These are phyloP conservation scores for Dunckerocampus dactyliophorus DNA, from an alignment of 2,113 vertebrate species.

Conservation along the genomic window DNA sequence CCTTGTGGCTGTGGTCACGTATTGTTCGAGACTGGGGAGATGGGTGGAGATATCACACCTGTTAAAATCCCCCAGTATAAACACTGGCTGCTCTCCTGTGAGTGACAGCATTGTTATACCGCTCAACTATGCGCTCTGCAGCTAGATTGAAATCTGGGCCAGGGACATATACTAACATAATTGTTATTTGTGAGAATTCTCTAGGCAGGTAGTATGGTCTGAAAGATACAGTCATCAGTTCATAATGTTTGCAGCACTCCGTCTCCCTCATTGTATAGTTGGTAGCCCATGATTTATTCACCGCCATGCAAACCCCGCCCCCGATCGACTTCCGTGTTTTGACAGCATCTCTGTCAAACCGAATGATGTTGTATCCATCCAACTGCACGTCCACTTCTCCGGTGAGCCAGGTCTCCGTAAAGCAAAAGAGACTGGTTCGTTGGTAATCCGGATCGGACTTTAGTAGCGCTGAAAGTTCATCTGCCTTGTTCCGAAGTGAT, in stretches of 20 bases:
- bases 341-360: too few species aligned
- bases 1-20: background rate
- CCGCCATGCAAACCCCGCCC: background rate
- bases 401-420: background rate
- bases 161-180: slow-evolving; percentile 1
- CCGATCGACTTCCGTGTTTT: slow-evolving; percentile 2
- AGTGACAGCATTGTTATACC: slow-evolving; percentile 1
- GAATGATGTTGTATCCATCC: background rate
- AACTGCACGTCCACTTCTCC: background rate
- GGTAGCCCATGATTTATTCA: background rate
- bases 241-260: background rate
- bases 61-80: slow-evolving; percentile 2
- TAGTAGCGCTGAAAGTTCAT: background rate
- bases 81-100: background rate
- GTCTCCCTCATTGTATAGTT: slow-evolving; percentile 2
- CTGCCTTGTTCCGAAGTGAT: too few species aligned
- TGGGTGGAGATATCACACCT: background rate
- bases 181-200: background rate
- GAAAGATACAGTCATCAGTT: background rate
- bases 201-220: background rate
- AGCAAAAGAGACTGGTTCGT: background rate
- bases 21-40: slow-evolving; percentile 1
- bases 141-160: background rate
- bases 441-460: background rate
- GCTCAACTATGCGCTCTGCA: background rate